phyloP scores from a whole-genome alignment of 2,113 vertebrate genomes.

The Xerus inauris region DNA sequence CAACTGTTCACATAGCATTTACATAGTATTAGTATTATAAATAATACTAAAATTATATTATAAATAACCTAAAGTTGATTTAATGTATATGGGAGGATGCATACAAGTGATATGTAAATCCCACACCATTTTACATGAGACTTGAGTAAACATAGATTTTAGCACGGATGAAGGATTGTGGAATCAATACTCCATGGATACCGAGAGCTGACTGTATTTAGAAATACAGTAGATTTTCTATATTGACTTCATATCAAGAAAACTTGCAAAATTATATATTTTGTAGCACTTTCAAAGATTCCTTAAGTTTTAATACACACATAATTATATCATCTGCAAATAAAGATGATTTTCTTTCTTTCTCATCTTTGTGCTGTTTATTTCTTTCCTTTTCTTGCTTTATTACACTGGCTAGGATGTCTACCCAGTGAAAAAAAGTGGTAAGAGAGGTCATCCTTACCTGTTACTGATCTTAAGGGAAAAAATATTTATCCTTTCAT shows the following conservation, averaged over 20 bases:
- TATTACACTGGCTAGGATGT: not conserved
- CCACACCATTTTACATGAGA: not conserved
- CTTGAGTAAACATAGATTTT: not conserved
- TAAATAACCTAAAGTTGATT: not conserved
- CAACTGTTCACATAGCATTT: not conserved
- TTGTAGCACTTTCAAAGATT: not conserved
- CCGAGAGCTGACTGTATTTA: not conserved
- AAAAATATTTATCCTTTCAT: not conserved
- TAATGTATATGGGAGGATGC: not conserved
- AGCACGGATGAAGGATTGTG: not conserved
- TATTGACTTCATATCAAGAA: not conserved
- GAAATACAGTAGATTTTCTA: not conserved
- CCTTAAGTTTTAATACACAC: not conserved
- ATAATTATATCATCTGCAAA: not conserved
- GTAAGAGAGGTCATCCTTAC: not conserved
- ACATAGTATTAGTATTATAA: not conserved
- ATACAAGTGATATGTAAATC: not conserved
- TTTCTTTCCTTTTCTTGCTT: constrained; percentile 55
- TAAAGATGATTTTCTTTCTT: not conserved
- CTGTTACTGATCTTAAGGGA: not conserved
- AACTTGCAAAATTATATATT: not conserved
- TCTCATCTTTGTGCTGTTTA: not conserved
- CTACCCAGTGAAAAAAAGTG: not conserved
- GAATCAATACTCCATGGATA: not conserved
- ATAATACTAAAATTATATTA: too few species aligned